A percentile compares a stretch with the other conserved stretches of the same genome.
Conservation (phyloP, 2,797 vertebrate genomes). For the Crocodylus rhombifer region DNA sequence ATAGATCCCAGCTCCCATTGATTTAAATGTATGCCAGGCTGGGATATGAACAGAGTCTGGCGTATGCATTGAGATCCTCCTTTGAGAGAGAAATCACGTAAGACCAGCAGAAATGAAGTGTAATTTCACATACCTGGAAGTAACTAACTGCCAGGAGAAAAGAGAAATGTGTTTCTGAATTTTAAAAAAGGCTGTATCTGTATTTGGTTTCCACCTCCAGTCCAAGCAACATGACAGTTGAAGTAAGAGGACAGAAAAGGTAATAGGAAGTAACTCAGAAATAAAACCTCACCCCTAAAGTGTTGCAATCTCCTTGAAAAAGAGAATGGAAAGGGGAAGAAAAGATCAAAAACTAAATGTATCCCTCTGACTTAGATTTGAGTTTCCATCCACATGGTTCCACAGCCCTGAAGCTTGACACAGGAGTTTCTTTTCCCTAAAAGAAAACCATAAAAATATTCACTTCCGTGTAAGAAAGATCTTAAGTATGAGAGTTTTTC, state of each 20-base stretch:
- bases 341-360: not conserved
- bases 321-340: not conserved
- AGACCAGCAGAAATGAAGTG: not conserved
- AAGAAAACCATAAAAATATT: constrained; percentile 3
- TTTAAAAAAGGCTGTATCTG: not conserved
- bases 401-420: not conserved
- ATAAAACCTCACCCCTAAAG: not conserved
- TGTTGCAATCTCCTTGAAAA: not conserved
- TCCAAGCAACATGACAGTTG: not conserved
- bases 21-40: not conserved
- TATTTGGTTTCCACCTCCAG: not conserved
- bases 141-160: not conserved
- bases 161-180: not conserved
- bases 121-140: not conserved
- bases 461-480: not conserved
- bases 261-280: constrained; percentile 18
- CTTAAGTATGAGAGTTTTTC: not conserved
- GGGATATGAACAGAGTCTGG: not conserved
- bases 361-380: not conserved
- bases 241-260: not conserved
- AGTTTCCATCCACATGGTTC: constrained; percentile 14
- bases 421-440: not conserved
- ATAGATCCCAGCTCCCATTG: not conserved
- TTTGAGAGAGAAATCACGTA: not conserved
- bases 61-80: not conserved